Evolutionary conservation across 2,888 invertebrate species (phyloP).

Genomic region (Orthosia gothica): DNA sequence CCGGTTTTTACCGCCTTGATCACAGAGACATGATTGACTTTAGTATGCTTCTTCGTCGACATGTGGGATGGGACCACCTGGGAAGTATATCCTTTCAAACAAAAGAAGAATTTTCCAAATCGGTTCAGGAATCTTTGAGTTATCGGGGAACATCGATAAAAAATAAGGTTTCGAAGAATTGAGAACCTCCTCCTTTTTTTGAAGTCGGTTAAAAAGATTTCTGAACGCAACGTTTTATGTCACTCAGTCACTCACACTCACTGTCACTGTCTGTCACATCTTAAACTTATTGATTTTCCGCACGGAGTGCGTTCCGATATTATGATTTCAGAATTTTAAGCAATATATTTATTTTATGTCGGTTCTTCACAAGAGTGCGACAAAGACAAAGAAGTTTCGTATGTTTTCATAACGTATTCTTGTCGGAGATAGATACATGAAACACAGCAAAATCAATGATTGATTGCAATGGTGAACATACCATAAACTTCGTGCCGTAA

Average conservation of each 20-base stretch:
- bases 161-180: no score
- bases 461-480: not conserved
- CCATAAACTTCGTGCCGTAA: conserved; percentile 14
- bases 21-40: no score
- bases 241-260: not conserved
- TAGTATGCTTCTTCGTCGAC: no score
- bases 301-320: not conserved
- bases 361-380: not conserved
- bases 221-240: conserved; percentile 18
- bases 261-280: no score
- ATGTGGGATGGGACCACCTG: no score
- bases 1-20: no score
- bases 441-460: conserved; percentile 39
- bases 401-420: not conserved
- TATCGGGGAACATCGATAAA: no score
- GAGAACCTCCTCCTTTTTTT: no score
- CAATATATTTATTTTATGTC: not conserved
- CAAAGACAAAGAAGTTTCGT: not conserved
- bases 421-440: not conserved
- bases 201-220: conserved; percentile 9
- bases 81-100: no score
- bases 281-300: conserved; percentile 10
- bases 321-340: not conserved
- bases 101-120: no score
- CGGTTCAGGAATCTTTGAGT: no score